These are phyloP conservation scores for Brienomyrus brachyistius DNA, from an alignment of 2,113 vertebrate genomes.

Conservation along the genomic window DNA sequence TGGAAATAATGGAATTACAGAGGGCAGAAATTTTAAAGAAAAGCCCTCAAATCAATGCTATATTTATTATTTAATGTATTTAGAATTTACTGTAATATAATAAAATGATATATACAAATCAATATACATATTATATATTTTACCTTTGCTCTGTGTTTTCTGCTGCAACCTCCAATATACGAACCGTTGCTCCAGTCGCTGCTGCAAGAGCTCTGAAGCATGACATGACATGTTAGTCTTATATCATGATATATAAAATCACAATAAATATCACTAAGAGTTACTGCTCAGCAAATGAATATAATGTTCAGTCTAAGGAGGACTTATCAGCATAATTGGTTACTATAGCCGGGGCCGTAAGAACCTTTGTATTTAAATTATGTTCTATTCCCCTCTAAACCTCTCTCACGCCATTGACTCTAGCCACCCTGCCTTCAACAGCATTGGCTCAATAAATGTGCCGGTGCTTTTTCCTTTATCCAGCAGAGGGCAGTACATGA, in stretches of 20 bases:
- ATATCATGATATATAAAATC: background rate
- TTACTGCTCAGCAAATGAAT: background rate
- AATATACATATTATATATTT: background rate
- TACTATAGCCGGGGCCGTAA: background rate
- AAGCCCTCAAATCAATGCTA: background rate
- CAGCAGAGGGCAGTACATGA: background rate
- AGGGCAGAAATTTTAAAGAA: background rate
- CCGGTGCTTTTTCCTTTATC: background rate
- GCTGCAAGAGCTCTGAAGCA: conserved; percentile 55
- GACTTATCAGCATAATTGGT: background rate
- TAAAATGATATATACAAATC: background rate
- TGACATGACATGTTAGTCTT: background rate
- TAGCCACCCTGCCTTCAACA: background rate
- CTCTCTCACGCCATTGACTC: background rate
- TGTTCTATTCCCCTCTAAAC: background rate
- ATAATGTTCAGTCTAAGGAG: background rate
- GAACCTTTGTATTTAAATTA: background rate
- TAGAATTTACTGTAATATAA: background rate
- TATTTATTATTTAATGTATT: background rate
- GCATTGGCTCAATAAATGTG: background rate
- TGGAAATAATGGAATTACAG: background rate
- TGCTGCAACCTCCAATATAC: conserved; percentile 42
- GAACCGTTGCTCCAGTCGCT: conserved; percentile 67
- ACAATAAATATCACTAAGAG: background rate
- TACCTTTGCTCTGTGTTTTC: conserved; percentile 18